A percentile compares a stretch with the other conserved stretches of the same genome.
phyloP scores from a whole-genome alignment of 2,113 vertebrate genomes.

The Grantiella picta region DNA sequence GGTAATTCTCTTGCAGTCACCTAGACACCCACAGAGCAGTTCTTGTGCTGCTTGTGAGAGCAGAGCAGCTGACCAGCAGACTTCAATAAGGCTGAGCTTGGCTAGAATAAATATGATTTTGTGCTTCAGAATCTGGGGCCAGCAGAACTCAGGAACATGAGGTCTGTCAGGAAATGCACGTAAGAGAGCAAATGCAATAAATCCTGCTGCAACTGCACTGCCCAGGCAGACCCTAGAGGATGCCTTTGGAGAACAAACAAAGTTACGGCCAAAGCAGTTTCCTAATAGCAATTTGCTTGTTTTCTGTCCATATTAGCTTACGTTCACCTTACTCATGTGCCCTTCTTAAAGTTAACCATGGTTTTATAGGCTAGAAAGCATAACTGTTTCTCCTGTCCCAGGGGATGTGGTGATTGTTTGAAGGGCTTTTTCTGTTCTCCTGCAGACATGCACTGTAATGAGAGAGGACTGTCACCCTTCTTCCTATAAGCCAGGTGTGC shows the following conservation, averaged over 20 bases:
- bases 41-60: background rate
- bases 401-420: background rate
- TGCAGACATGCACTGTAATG: fast-evolving
- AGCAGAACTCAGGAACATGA: background rate
- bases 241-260: background rate
- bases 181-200: background rate
- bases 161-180: background rate
- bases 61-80: background rate
- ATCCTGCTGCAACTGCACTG: background rate
- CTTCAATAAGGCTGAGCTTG: background rate
- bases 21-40: background rate
- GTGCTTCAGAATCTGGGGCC: background rate
- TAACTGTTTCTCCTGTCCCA: background rate
- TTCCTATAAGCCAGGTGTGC: background rate
- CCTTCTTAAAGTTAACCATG: background rate
- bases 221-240: background rate
- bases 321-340: background rate
- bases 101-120: background rate
- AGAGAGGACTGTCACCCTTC: background rate
- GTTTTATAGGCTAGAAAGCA: background rate
- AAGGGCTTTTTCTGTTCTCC: background rate
- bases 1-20: background rate
- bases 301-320: background rate
- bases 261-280: background rate
- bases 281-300: background rate